Evolutionary conservation across 30 jellyfish, hydroid and myxozoan genomes (phyloP), one percentile per base, ranked within the genome.

Genomic region (Hydractinia echinata): DNA sequence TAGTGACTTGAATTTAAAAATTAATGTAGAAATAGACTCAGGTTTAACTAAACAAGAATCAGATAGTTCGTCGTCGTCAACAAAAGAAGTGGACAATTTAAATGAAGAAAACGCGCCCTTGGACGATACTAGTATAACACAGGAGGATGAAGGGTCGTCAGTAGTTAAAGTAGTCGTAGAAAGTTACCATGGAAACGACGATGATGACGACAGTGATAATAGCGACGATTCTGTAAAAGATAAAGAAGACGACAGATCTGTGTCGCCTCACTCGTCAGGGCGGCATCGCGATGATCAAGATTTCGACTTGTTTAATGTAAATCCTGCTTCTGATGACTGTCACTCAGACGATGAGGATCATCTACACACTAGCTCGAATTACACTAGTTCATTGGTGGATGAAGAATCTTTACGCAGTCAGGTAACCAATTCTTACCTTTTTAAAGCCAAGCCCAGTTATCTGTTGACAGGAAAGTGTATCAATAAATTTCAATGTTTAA

Each of bases 181-280:
- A 13, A 64, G 39, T 13, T 6, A n/a, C 51, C 74, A 64, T 54
- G 15, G 60, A 60, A 67, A 15, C 78, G 81, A 71, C 10, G 81
- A 20, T 6, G 13, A 20, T 39, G 53, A 71, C 7, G 81, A 71
- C 10, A 20, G 18, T 19, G 60, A 8, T 20, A 71, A 20, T 66
- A 48, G 7, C 11, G 9, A 8, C 18, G 69, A 71, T n/a, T 71
- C 81, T 10, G n/a, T 7, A n/a, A n/a, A 30, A n/a, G 81, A 71
- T 8, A n/a, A 30, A n/a, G 81, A 71, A 5, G 15, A 71, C 13
- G 81, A 71, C 55, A 20, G 60, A 9, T 30, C 81, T 7, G 81
- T 71, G 81, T 71, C 81, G 55, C 81, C 81, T 0, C 81, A 50
- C 5, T 50, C 81, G 81, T 71, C 81, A 15, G 81, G 39, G 19